These are phyloP conservation scores for Malthinus flaveolus DNA, from an alignment of 2,888 invertebrate genomes.

Conservation along the genomic window DNA sequence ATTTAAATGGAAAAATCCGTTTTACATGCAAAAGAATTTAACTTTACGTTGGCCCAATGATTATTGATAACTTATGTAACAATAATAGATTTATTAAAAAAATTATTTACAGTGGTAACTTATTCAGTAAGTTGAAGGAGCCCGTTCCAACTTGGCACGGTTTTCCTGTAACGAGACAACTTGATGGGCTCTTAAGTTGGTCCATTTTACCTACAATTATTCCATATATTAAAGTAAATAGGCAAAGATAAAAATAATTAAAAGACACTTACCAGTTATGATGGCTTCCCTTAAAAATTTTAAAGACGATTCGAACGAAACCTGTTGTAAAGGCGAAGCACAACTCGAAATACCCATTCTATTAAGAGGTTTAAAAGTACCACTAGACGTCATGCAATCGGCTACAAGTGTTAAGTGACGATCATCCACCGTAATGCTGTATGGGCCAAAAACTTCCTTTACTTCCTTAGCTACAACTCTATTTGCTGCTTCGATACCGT, in stretches of 20 bases:
- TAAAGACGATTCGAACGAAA: slow-evolving; percentile 95
- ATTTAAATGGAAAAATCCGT: too few relatives aligned
- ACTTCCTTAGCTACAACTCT: slow-evolving; percentile 93
- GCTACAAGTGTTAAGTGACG: slow-evolving; percentile 91
- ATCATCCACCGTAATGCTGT: slow-evolving; percentile 94
- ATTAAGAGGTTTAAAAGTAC: slow-evolving; percentile 86
- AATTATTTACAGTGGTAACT: too few relatives aligned
- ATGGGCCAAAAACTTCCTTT: slow-evolving; percentile 93
- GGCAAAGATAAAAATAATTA: slow-evolving; percentile 1
- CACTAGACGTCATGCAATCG: slow-evolving; percentile 98
- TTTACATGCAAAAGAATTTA: too few relatives aligned
- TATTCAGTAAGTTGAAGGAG: slow-evolving; percentile 63
- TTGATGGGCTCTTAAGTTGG: slow-evolving; percentile 79
- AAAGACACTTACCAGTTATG: slow-evolving; percentile 57
- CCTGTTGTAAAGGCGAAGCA: slow-evolving; percentile 95
- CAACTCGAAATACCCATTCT: slow-evolving; percentile 87
- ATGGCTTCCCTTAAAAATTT: slow-evolving; percentile 82
- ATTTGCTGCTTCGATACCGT: slow-evolving; percentile 95
- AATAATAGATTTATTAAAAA: too few relatives aligned
- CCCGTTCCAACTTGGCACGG: slow-evolving; percentile 86
- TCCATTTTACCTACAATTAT: slow-evolving; percentile 73
- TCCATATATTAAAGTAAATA: not conserved
- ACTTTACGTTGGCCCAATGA: too few relatives aligned
- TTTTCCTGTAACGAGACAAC: slow-evolving; percentile 84
- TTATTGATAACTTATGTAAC: too few relatives aligned